These are phyloP conservation scores for Rhopalosiphum padi DNA, from an alignment of 1,140 invertebrate species.

Conservation along the genomic window DNA sequence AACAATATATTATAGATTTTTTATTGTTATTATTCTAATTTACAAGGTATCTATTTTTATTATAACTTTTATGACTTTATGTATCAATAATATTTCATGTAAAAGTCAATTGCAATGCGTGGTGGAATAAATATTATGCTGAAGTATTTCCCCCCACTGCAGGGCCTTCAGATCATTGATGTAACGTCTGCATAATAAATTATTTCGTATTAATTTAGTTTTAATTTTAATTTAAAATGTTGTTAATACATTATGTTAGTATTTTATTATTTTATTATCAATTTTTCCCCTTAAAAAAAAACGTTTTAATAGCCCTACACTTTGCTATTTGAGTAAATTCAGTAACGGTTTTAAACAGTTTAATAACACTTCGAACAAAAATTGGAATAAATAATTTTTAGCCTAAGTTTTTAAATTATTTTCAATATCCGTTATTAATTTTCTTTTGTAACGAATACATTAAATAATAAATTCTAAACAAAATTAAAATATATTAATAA, in stretches of 20 bases:
- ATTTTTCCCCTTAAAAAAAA: background rate
- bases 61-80: background rate
- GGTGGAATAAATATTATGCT: no score
- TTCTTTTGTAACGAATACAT: no score
- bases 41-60: background rate
- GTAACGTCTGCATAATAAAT: background rate
- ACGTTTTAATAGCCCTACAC: no score
- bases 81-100: background rate
- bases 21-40: background rate
- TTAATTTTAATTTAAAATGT: background rate
- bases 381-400: background rate
- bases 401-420: background rate
- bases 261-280: background rate
- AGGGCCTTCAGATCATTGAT: background rate
- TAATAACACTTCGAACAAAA: background rate
- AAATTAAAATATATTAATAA: no score
- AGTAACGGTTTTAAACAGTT: fast-evolving
- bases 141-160: background rate
- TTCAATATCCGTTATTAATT: background rate
- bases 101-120: background rate
- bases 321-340: background rate
- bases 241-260: background rate
- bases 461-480: no score
- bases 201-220: background rate
- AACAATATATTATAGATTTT: background rate